Conservation (phyloP, 1,140 invertebrate genomes). For the Psix sp. region DNA sequence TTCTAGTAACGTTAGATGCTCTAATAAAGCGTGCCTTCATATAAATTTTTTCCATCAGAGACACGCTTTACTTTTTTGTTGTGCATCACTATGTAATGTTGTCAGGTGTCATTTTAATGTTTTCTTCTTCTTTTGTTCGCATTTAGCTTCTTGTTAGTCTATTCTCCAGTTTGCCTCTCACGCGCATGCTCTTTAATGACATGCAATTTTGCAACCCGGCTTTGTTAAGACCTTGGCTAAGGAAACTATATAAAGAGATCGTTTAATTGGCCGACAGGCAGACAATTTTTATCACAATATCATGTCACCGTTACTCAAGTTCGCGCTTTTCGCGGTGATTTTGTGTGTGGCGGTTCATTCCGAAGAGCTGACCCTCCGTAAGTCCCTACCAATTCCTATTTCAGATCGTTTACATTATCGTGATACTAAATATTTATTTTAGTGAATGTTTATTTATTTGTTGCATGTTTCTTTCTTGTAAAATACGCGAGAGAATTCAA, state of each 20-base stretch:
- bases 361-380: constrained; percentile 66
- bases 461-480: too few species aligned
- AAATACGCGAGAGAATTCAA: constrained; percentile 12
- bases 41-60: too few species aligned
- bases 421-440: too few species aligned
- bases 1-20: too few species aligned
- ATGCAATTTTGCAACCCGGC: constrained; percentile 75
- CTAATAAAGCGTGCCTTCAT: too few species aligned
- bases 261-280: constrained; percentile 66
- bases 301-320: constrained; percentile 53
- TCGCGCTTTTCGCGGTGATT: constrained; percentile 55
- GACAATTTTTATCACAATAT: constrained; percentile 49
- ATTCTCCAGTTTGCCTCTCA: constrained; percentile 58
- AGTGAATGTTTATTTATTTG: background rate
- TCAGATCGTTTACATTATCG: background rate
- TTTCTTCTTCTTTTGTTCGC: constrained; percentile 54
- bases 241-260: constrained; percentile 76
- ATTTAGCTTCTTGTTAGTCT: constrained; percentile 53
- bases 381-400: constrained; percentile 54
- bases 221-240: constrained; percentile 73
- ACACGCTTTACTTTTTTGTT: too few species aligned
- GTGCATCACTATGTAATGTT: constrained; percentile 48
- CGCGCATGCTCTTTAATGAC: constrained; percentile 69
- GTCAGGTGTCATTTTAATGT: constrained; percentile 45
- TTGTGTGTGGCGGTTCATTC: constrained; percentile 41